Evolutionary conservation across 2,113 vertebrate species (phyloP).

Genomic region (Lepisosteus osseus): DNA sequence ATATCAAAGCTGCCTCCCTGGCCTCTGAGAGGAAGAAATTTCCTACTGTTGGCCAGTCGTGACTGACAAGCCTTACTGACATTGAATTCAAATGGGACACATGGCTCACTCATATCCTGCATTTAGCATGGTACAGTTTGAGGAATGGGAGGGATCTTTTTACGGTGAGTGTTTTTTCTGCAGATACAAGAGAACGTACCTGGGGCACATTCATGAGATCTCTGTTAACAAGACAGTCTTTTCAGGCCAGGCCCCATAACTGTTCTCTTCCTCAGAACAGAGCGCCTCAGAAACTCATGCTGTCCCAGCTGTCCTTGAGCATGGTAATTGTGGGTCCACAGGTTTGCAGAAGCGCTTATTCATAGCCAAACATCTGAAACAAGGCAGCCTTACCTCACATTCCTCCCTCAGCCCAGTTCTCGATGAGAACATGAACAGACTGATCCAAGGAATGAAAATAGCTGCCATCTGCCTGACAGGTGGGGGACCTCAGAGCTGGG

Average conservation of each 20-base stretch:
- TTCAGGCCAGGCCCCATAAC: no score
- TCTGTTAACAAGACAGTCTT: not conserved
- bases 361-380: not conserved
- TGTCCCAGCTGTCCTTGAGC: not conserved
- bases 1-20: no score
- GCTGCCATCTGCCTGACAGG: not conserved
- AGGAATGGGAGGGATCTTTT: no score
- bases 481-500: not conserved
- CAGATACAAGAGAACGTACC: not conserved
- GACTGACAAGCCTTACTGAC: no score
- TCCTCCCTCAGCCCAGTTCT: not conserved
- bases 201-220: not conserved
- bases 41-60: no score
- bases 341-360: not conserved
- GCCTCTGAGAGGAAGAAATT: no score
- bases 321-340: not conserved
- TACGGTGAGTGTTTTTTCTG: not conserved
- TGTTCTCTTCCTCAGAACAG: no score
- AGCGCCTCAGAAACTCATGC: no score
- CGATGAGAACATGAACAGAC: constrained; percentile 4
- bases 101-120: no score
- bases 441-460: constrained; percentile 10
- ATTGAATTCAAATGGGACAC: no score
- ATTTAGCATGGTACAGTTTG: no score
- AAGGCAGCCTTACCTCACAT: not conserved